These are phyloP conservation scores for Bubo bubo DNA, from an alignment of 2,113 vertebrate genomes.

Conservation along the genomic window DNA sequence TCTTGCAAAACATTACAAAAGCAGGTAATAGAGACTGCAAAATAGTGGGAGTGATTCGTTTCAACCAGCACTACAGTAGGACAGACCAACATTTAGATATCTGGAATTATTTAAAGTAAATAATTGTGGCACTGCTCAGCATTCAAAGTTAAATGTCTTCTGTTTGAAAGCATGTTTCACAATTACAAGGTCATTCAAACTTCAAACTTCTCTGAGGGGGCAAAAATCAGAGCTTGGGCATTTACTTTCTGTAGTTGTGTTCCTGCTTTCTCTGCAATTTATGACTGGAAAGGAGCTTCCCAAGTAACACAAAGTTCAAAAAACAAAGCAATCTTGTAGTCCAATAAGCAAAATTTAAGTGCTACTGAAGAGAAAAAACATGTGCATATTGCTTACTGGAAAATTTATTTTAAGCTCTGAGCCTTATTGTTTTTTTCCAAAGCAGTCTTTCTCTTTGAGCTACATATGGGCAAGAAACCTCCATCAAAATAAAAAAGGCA, in stretches of 20 bases:
- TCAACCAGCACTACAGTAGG: neutral
- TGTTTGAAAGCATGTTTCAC: neutral
- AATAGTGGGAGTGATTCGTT: neutral
- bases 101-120: neutral
- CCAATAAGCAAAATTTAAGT: neutral
- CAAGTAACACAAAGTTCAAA: neutral
- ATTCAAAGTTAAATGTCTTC: neutral
- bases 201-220: neutral
- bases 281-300: neutral
- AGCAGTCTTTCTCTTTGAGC: neutral
- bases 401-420: neutral
- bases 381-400: neutral
- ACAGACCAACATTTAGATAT: neutral
- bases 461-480: neutral
- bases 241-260: neutral
- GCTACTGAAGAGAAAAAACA: neutral
- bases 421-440: neutral
- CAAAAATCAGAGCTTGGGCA: neutral
- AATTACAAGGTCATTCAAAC: neutral
- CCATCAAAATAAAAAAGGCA: neutral
- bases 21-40: neutral
- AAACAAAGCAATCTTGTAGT: neutral
- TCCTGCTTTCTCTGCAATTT: neutral
- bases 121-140: neutral
- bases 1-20: neutral